phyloP scores from a whole-genome alignment of 2,113 vertebrate genomes.

The Pandion haliaetus region DNA sequence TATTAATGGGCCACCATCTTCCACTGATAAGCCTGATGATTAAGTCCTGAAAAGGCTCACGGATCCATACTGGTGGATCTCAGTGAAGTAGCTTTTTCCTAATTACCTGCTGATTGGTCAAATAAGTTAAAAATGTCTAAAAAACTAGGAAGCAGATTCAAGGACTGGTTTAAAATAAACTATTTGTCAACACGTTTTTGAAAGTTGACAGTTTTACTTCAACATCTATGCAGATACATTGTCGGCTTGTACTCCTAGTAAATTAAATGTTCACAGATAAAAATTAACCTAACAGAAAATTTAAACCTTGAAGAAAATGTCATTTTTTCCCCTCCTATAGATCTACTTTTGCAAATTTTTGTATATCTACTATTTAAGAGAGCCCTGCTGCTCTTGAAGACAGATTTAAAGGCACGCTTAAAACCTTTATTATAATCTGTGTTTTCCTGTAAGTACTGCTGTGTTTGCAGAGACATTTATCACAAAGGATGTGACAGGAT shows the following conservation, averaged over 20 bases:
- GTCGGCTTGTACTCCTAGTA: neutral
- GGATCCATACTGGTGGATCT: neutral
- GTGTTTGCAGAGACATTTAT: neutral
- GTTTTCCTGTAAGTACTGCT: neutral
- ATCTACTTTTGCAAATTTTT: neutral
- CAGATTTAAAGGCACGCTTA: neutral
- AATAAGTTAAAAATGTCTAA: neutral
- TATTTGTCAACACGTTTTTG: neutral
- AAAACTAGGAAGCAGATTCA: neutral
- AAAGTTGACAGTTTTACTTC: neutral
- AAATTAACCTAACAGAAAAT: neutral
- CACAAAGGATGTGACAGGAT: neutral
- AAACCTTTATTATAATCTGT: neutral
- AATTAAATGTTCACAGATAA: neutral
- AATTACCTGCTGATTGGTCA: neutral
- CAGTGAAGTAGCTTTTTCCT: neutral
- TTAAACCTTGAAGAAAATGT: neutral
- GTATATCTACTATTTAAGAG: neutral
- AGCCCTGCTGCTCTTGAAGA: neutral
- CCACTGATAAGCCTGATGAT: neutral
- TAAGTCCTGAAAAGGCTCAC: neutral
- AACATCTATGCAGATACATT: neutral
- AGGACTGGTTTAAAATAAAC: neutral
- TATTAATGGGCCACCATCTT: neutral
- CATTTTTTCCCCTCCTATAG: neutral